These are phyloP conservation scores for Abramis brama DNA, from an alignment of 2,113 vertebrate genomes.

Conservation along the genomic window DNA sequence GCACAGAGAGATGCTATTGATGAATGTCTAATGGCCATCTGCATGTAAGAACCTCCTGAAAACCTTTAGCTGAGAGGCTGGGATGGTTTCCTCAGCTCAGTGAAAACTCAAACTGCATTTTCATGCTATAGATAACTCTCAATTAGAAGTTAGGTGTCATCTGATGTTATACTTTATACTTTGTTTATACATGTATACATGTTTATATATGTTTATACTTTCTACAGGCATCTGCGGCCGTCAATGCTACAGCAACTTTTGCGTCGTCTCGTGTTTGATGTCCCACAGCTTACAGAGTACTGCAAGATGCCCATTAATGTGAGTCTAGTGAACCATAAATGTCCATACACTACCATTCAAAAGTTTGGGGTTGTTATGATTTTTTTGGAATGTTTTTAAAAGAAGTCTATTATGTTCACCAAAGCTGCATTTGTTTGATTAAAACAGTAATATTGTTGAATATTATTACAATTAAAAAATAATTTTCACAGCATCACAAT, in stretches of 20 bases:
- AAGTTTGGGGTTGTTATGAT: not conserved
- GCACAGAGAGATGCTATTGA: slow-evolving; percentile 95
- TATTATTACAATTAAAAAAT: not conserved
- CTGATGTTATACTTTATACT: no score
- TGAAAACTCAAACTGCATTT: not conserved
- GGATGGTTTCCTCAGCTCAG: not conserved
- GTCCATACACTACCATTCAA: not conserved
- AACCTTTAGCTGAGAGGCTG: not conserved
- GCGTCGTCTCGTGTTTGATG: slow-evolving; percentile 93
- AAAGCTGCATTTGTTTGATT: not conserved
- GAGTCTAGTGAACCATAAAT: slow-evolving; percentile 48
- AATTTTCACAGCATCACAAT: not conserved
- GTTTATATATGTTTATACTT: not conserved
- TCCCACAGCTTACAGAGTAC: slow-evolving; percentile 91
- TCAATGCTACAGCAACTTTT: slow-evolving; percentile 96
- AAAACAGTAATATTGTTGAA: not conserved
- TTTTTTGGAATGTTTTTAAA: not conserved
- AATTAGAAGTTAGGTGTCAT: no score
- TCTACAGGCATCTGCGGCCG: slow-evolving; percentile 86
- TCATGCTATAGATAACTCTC: not conserved
- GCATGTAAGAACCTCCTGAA: slow-evolving; percentile 82
- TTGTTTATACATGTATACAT: no score
- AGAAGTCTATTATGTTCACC: not conserved
- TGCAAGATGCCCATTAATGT: slow-evolving; percentile 95
- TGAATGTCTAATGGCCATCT: slow-evolving; percentile 93